A percentile compares a stretch with the other conserved stretches of the same genome.
phyloP scores from a whole-genome alignment of 2,797 vertebrate species.

The Nasua narica region DNA sequence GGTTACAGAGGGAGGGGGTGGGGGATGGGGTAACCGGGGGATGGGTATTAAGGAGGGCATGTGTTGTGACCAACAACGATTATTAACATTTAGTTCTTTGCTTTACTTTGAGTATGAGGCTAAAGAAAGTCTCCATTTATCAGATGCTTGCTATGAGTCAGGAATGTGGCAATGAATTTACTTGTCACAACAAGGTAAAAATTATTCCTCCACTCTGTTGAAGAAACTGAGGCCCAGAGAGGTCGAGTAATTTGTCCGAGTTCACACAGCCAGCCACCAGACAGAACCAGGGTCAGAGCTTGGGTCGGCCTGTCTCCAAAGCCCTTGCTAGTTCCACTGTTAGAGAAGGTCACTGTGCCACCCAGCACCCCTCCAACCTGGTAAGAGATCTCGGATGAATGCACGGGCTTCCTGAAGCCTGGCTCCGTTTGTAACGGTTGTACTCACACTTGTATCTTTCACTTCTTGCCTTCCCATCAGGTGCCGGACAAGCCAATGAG shows the following conservation, averaged over 20 bases:
- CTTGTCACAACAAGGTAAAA: not conserved
- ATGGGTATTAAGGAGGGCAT: too few relatives aligned
- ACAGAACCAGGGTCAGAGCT: not conserved
- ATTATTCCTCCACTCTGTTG: not conserved
- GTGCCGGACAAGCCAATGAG: slow-evolving; percentile 30
- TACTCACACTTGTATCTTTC: slow-evolving; percentile 20
- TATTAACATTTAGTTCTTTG: not conserved
- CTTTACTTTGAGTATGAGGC: not conserved
- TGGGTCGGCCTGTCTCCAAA: not conserved
- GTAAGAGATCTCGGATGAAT: not conserved
- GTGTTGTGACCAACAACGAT: not conserved
- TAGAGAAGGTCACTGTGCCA: not conserved
- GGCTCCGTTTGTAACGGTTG: not conserved
- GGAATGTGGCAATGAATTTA: not conserved
- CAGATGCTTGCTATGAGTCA: not conserved
- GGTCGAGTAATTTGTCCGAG: not conserved
- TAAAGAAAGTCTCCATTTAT: not conserved
- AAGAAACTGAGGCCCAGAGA: not conserved
- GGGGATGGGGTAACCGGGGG: too few relatives aligned
- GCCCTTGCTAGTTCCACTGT: not conserved
- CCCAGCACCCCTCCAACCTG: not conserved
- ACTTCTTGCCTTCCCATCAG: slow-evolving; percentile 53
- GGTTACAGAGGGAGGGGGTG: too few relatives aligned
- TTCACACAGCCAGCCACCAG: not conserved
- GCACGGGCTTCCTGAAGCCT: too few relatives aligned